Evolutionary conservation across 2,888 invertebrate species (phyloP), one percentile per base, ranked within the genome.

Genomic region (Endotricha flammealis): DNA sequence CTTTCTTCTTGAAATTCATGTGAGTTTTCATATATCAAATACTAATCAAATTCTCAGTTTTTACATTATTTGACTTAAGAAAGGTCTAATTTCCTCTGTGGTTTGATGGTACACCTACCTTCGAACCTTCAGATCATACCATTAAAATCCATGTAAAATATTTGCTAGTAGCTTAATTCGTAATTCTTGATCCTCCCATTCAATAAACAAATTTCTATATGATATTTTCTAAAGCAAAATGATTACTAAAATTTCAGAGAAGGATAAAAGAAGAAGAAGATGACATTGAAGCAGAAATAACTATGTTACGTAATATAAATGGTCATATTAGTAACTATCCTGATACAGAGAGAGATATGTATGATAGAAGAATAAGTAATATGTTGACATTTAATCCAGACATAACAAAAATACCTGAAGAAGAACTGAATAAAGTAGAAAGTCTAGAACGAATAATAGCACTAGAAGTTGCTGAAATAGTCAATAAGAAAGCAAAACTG

Each of bases 1-100:
- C 25, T 90, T 91, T 51, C 75, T 91, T n/a, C 62, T 89, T 30
- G 89, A 89, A 44, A 73, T 90, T 57, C 89, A 90, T 68, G 90
- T 90, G 66, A 76, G 78, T 54, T 25, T 5, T 29, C 32, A 4
- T 28, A 35, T n/a, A n/a, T n/a, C n/a, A n/a, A n/a, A n/a, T n/a
- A n/a, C n/a, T n/a, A n/a, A n/a, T n/a, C n/a, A n/a, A n/a, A n/a
- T n/a, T n/a, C n/a, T n/a, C n/a, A n/a, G n/a, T n/a, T n/a, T n/a
- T n/a, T n/a, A n/a, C n/a, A n/a, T n/a, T n/a, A n/a, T n/a, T n/a
- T n/a, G n/a, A n/a, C n/a, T n/a, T n/a, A n/a, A n/a, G n/a, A n/a
- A n/a, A n/a, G n/a, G n/a, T n/a, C n/a, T n/a, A n/a, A n/a, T n/a
- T n/a, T n/a, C n/a, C n/a, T n/a, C n/a, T n/a, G n/a, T n/a, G n/a